These are phyloP conservation scores for Morone saxatilis DNA, from an alignment of 2,113 vertebrate species.

Conservation along the genomic window DNA sequence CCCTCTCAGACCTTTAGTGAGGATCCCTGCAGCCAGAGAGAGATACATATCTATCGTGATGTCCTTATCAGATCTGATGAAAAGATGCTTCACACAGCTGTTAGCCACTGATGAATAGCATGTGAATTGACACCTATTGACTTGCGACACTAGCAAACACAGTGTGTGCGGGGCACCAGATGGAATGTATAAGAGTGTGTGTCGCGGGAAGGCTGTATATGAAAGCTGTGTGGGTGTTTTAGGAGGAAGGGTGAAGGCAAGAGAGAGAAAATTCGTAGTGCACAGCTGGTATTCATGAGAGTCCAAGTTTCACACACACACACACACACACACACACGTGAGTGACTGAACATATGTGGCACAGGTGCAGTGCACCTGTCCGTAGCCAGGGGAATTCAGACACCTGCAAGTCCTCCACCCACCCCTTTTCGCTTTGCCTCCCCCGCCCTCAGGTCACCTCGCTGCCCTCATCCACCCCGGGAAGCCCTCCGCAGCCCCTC, in stretches of 20 bases:
- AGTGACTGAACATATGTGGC: conserved; percentile 43
- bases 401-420: conserved; percentile 67
- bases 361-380: conserved; percentile 79
- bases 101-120: conserved; percentile 23
- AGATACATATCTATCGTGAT: background rate
- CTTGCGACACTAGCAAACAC: conserved; percentile 1
- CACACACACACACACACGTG: background rate
- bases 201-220: background rate
- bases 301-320: conserved; percentile 3
- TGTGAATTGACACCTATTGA: conserved; percentile 33
- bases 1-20: background rate
- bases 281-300: conserved; percentile 52
- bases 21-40: conserved; percentile 2
- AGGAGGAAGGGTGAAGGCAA: conserved; percentile 8
- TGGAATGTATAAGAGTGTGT: conserved; percentile 15
- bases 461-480: conserved; percentile 38
- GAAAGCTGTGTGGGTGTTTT: conserved; percentile 12
- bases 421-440: conserved; percentile 39
- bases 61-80: conserved; percentile 19
- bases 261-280: conserved; percentile 39
- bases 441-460: conserved; percentile 63
- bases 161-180: background rate
- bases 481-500: conserved; percentile 40
- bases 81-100: conserved; percentile 22
- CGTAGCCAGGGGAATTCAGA: conserved; percentile 59